Percentiles rank a stretch among this genome's conserved stretches.
These are phyloP conservation scores for Drosophila pseudoobscura DNA, from an alignment of 1,140 invertebrate species.

Conservation along the genomic window DNA sequence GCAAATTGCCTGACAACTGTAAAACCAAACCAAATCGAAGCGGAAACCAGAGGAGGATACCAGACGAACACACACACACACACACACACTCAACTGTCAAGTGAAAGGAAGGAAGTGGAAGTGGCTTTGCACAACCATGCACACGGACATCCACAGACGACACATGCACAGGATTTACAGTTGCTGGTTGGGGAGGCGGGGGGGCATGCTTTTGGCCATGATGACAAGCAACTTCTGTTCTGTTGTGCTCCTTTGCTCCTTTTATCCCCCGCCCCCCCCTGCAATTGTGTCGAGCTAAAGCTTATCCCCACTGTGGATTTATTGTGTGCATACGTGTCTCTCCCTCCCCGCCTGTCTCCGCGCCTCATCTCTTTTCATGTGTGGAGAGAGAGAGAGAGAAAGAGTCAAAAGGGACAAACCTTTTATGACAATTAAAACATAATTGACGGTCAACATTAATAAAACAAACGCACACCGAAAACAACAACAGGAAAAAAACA, in stretches of 20 bases:
- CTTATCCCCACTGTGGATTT: constrained; percentile 80
- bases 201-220: constrained; percentile 60
- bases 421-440: constrained; percentile 83
- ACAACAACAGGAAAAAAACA: constrained; percentile 25
- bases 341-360: constrained; percentile 5
- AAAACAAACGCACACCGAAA: constrained; percentile 68
- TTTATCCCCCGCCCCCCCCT: background rate
- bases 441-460: constrained; percentile 84
- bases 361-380: background rate
- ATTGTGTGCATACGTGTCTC: constrained; percentile 62
- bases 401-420: constrained; percentile 70
- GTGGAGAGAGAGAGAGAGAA: background rate
- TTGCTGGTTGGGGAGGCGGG: constrained; percentile 2
- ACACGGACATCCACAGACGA: constrained; percentile 42
- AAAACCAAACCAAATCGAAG: constrained; percentile 68
- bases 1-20: constrained; percentile 76
- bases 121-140: constrained; percentile 41
- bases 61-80: constrained; percentile 4
- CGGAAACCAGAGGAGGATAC: constrained; percentile 29
- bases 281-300: constrained; percentile 35
- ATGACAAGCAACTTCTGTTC: constrained; percentile 63
- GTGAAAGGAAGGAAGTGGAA: constrained; percentile 16
- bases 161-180: constrained; percentile 16
- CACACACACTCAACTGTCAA: constrained; percentile 49
- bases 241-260: background rate